These are phyloP conservation scores for Corythornis vintsioides DNA, from an alignment of 2,113 vertebrate genomes.

Conservation along the genomic window DNA sequence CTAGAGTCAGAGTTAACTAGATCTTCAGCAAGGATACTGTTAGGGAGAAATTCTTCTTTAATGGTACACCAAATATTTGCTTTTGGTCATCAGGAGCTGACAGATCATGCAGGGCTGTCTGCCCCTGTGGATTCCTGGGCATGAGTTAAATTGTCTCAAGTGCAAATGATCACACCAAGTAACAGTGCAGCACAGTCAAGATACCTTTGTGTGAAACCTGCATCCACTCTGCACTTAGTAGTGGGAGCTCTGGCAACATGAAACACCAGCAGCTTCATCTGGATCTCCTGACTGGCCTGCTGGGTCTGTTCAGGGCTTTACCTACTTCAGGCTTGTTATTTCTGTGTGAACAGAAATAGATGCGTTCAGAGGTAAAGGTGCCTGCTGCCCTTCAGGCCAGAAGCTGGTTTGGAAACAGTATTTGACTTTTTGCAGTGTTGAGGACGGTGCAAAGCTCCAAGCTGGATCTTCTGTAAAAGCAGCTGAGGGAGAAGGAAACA, in stretches of 20 bases:
- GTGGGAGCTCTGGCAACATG: background rate
- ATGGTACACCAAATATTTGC: background rate
- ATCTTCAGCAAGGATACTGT: background rate
- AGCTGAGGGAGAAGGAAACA: constrained; percentile 38
- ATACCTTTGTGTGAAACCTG: background rate
- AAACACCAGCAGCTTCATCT: background rate
- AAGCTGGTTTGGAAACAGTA: background rate
- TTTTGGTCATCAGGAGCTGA: background rate
- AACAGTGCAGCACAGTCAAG: background rate
- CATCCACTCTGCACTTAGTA: background rate
- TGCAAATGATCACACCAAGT: background rate
- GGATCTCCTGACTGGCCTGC: background rate
- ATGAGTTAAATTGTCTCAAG: background rate
- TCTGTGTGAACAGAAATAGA: constrained; percentile 24
- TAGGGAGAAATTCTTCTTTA: background rate
- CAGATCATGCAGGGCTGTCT: background rate
- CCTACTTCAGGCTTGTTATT: constrained; percentile 1
- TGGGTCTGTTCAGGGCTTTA: background rate
- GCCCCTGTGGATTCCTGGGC: background rate
- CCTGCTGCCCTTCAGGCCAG: background rate
- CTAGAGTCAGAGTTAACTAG: background rate
- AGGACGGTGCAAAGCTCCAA: background rate
- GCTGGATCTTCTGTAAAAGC: background rate
- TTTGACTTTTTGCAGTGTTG: background rate
- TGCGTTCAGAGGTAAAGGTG: background rate